phyloP scores from a whole-genome alignment of 1,140 invertebrate genomes.

The Sesamia nonagrioides region DNA sequence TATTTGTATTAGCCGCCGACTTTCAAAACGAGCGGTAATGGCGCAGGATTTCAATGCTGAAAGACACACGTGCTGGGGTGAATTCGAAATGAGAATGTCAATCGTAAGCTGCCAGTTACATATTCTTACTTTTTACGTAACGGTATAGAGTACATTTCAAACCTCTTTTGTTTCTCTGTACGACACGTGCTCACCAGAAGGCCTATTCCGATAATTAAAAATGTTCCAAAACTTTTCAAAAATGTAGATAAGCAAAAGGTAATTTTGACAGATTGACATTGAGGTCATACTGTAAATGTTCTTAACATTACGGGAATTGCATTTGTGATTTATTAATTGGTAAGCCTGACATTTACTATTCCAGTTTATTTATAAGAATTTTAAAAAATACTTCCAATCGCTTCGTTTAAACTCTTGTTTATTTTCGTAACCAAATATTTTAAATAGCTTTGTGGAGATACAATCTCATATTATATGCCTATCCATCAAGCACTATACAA shows the following conservation, averaged over 20 bases:
- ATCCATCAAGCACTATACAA: not conserved
- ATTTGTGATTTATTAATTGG: no score
- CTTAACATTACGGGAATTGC: no score
- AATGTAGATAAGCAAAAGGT: no score
- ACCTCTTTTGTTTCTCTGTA: conserved; percentile 9
- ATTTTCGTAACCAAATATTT: not conserved
- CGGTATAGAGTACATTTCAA: conserved; percentile 1
- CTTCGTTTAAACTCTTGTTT: no score
- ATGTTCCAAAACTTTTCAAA: no score
- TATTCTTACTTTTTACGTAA: not conserved
- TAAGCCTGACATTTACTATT: not conserved
- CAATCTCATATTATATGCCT: not conserved
- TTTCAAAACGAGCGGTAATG: not conserved
- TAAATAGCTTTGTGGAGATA: not conserved
- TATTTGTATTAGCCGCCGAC: not conserved
- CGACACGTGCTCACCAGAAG: not conserved
- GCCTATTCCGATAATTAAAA: no score
- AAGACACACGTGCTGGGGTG: conserved; percentile 11
- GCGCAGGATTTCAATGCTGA: conserved; percentile 24
- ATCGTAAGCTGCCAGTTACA: conserved; percentile 17
- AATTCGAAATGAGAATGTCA: conserved; percentile 32
- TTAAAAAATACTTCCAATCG: no score
- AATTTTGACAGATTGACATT: no score
- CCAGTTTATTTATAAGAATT: no score
- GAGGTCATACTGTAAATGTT: no score